Conservation (phyloP, 2,888 invertebrate species). For the Ischnura elegans region DNA sequence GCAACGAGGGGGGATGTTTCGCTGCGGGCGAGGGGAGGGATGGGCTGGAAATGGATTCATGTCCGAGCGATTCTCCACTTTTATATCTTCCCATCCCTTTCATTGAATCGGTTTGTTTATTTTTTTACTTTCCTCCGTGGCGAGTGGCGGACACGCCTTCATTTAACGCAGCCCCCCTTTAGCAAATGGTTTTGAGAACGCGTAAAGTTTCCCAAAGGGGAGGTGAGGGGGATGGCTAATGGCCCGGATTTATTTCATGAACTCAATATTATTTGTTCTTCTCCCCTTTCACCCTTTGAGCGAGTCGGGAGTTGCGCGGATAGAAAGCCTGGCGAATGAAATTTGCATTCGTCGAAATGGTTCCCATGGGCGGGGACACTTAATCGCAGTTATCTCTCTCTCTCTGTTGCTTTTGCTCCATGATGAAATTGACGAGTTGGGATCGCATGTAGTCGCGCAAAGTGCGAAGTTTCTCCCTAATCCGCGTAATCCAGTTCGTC, state of each 20-base stretch:
- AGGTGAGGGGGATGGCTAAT: slow-evolving; percentile 15
- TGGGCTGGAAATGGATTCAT: background rate
- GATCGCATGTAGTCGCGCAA: background rate
- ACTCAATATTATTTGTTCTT: slow-evolving; percentile 20
- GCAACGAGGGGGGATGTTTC: background rate
- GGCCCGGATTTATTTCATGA: background rate
- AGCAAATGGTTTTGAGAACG: background rate
- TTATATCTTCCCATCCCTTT: slow-evolving; percentile 20
- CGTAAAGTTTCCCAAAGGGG: slow-evolving; percentile 19
- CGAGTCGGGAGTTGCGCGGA: background rate
- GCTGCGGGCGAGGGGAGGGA: background rate
- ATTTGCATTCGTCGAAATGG: slow-evolving; percentile 1
- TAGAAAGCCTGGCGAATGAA: background rate
- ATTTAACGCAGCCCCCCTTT: background rate
- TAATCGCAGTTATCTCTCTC: background rate
- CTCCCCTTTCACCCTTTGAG: background rate
- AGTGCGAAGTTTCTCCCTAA: background rate
- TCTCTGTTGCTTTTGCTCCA: background rate
- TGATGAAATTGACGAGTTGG: background rate
- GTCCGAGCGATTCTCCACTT: background rate
- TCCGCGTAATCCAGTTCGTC: background rate
- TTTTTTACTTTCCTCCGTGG: background rate
- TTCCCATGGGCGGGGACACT: background rate
- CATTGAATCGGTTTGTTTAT: background rate
- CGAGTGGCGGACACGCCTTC: background rate